Evolutionary conservation across 2,113 vertebrate genomes (phyloP), one percentile per base, ranked within the genome.

Genomic region (Protobothrops flavoviridis): DNA sequence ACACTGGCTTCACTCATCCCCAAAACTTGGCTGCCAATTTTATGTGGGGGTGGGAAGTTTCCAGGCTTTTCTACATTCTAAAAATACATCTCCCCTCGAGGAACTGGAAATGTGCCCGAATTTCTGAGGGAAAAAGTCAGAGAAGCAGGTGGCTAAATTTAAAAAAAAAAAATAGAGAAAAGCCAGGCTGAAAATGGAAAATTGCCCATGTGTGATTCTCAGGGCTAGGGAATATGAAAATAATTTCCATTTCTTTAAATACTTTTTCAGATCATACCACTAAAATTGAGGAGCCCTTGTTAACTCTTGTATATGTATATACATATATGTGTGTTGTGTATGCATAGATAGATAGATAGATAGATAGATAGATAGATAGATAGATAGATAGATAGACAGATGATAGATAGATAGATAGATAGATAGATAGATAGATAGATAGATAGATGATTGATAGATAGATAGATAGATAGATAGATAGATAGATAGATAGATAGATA

Each of bases 1-100:
- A 17, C 43, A 85, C 74, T 43, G 29, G 39, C 52, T 85, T 45
- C 52, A 56, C 53, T 59, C 33, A 91, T 91, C 52, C 59, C 21
- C 61, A 85, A 87, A 48, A 3, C 20, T 64, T 87, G 85, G 91
- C 56, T 87, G 91, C 56, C 29, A 24, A 8, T 61, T 92, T 87
- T 59, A 17, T 52, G 56, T 61, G 85, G 85, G 57, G 57, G 85
- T 39, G 56, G 45, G 85, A 92, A 92, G 26, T 87, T 57, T 92
- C 91, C 45, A 52, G 55, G 91, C 85, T 87, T 64, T 91, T 92
- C 91, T 52, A 86, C n/a, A 21, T 86, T 87, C 85, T 64, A 87
- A 92, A 64, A 92, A 87, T 64, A 86, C 43, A 21, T 92, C 43
- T 61, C 52, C 85, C 56, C 45, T 87, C 57, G 39, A 87, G 55